phyloP scores from a whole-genome alignment of 2,888 invertebrate species.

The Helobdella robusta region DNA sequence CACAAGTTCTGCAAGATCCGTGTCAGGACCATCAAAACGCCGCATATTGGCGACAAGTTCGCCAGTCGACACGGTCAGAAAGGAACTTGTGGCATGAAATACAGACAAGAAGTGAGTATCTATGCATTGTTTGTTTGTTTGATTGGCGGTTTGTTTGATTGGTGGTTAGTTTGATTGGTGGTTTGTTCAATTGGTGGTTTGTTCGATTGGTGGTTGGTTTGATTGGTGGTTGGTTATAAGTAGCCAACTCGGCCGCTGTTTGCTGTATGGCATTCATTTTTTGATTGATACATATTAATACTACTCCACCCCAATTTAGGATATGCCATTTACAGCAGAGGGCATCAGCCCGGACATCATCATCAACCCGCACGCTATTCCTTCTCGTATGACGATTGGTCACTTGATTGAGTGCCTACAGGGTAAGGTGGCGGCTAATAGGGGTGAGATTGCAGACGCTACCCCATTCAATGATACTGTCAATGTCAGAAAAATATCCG shows the following conservation, averaged over 20 bases:
- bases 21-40: slow-evolving; percentile 91
- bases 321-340: slow-evolving; percentile 60
- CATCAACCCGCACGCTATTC: slow-evolving; percentile 98
- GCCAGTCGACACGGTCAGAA: slow-evolving; percentile 98
- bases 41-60: slow-evolving; percentile 99
- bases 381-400: slow-evolving; percentile 99
- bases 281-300: too few species aligned
- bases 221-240: too few species aligned
- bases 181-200: too few species aligned
- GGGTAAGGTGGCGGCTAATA: slow-evolving; percentile 87
- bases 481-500: slow-evolving; percentile 97
- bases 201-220: too few species aligned
- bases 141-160: too few species aligned
- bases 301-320: slow-evolving; percentile 46
- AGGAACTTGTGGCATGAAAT: slow-evolving; percentile 98
- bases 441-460: slow-evolving; percentile 98
- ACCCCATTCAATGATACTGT: slow-evolving; percentile 99
- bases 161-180: too few species aligned
- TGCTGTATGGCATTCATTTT: too few species aligned
- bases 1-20: slow-evolving; percentile 99
- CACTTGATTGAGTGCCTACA: slow-evolving; percentile 99
- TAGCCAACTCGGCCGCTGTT: too few species aligned
- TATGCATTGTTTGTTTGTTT: too few species aligned
- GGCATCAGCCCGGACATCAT: slow-evolving; percentile 97
- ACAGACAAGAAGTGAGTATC: slow-evolving; percentile 70